phyloP scores from a whole-genome alignment of 92 coral and sea anemone genomes.

The Parazoanthus atlanticus region DNA sequence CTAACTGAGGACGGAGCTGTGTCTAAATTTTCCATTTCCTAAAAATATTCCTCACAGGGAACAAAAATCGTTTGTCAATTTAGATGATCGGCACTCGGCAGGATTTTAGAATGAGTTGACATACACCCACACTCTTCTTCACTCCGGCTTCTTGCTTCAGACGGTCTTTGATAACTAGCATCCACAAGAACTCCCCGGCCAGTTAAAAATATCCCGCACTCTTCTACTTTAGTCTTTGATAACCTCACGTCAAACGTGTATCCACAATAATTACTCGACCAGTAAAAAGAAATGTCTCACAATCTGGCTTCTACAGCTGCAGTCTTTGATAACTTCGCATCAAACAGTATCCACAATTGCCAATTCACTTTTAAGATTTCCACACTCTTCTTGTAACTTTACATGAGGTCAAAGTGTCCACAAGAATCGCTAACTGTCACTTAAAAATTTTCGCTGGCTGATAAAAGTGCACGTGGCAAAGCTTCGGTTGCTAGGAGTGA shows the following conservation, averaged over 20 bases:
- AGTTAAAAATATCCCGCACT: too few species aligned
- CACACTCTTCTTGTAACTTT: background rate
- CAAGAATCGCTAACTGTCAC: background rate
- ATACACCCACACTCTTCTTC: background rate
- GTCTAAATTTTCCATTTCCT: constrained; percentile 25
- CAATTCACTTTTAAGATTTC: background rate
- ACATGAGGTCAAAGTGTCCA: background rate
- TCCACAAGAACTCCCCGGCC: background rate
- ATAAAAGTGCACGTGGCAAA: background rate
- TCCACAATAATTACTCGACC: background rate
- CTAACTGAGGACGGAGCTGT: background rate
- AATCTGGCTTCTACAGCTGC: too few species aligned
- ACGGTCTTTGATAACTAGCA: background rate
- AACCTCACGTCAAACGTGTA: background rate
- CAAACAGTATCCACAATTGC: background rate
- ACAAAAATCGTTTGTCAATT: background rate
- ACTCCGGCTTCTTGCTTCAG: background rate
- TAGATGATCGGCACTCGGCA: background rate
- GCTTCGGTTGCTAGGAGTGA: constrained; percentile 10
- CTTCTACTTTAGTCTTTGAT: background rate
- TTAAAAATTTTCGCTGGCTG: background rate
- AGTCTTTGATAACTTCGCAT: background rate
- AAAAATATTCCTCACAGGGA: background rate
- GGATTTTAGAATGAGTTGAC: background rate
- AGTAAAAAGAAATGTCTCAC: background rate